Evolutionary conservation across 2,113 vertebrate genomes (phyloP).

Genomic region (Leucoraja erinaceus): DNA sequence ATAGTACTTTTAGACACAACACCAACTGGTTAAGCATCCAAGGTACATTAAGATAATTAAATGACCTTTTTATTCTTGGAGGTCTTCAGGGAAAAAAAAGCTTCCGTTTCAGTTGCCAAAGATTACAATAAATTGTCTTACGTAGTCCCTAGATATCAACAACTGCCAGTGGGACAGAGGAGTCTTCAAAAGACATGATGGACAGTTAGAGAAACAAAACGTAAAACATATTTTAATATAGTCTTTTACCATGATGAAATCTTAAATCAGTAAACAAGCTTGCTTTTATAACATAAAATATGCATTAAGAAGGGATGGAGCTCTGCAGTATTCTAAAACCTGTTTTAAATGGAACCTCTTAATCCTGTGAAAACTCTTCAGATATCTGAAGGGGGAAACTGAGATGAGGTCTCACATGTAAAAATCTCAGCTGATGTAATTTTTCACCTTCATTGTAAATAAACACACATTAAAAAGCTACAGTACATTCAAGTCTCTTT

Average conservation of each 20-base stretch:
- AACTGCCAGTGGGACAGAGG: background rate
- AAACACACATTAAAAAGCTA: background rate
- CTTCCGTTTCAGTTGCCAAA: background rate
- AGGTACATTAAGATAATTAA: background rate
- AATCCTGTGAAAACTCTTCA: background rate
- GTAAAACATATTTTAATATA: background rate
- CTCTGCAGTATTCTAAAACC: too few species aligned
- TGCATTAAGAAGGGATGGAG: background rate
- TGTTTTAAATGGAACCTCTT: too few species aligned
- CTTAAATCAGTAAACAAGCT: slow-evolving; percentile 3
- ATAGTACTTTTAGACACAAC: background rate
- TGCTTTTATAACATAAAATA: background rate
- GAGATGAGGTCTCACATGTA: background rate
- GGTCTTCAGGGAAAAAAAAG: background rate
- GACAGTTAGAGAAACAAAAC: background rate
- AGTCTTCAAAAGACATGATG: background rate
- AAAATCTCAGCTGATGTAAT: background rate
- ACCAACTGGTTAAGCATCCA: background rate
- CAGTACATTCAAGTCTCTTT: background rate
- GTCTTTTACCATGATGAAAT: background rate
- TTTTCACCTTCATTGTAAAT: background rate
- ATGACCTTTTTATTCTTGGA: background rate
- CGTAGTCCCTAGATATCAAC: background rate
- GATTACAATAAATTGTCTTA: background rate
- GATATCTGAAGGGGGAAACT: background rate